These are phyloP conservation scores for Cynoglossus semilaevis DNA, from an alignment of 2,113 vertebrate species.

Conservation along the genomic window DNA sequence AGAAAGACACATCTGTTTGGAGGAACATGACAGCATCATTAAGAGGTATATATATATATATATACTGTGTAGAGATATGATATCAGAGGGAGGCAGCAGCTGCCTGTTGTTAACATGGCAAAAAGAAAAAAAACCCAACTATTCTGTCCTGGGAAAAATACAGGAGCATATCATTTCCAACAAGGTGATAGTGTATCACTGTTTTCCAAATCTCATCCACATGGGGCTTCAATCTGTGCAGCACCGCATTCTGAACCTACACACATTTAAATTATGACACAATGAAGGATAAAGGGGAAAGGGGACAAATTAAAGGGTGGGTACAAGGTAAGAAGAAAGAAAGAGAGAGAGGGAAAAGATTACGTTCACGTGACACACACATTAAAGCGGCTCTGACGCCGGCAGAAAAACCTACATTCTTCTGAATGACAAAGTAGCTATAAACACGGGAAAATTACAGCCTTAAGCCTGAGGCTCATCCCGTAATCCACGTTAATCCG, in stretches of 20 bases:
- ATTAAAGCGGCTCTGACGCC: conserved; percentile 8
- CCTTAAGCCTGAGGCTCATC: conserved; percentile 45
- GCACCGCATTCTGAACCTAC: not conserved
- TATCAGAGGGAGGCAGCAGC: conserved; percentile 3
- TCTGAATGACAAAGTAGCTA: conserved; percentile 51
- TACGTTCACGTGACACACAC: not conserved
- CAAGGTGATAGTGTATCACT: too few species aligned
- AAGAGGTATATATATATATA: too few species aligned
- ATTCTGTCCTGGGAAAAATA: not conserved
- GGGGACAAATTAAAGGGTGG: too few species aligned
- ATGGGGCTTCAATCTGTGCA: not conserved
- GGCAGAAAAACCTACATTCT: conserved; percentile 1
- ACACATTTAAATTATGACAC: too few species aligned
- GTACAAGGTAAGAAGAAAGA: conserved; percentile 10
- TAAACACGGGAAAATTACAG: conserved; percentile 37
- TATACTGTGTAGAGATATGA: not conserved
- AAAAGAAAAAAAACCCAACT: too few species aligned
- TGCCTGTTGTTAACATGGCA: not conserved
- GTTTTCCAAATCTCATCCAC: not conserved
- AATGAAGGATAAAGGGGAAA: too few species aligned
- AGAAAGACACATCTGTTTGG: conserved; percentile 66
- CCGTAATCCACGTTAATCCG: conserved; percentile 58
- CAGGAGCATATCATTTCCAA: not conserved
- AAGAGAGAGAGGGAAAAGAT: conserved; percentile 54
- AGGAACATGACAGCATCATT: conserved; percentile 38